phyloP scores from a whole-genome alignment of 1,140 invertebrate species.

The Drosophila asahinai region DNA sequence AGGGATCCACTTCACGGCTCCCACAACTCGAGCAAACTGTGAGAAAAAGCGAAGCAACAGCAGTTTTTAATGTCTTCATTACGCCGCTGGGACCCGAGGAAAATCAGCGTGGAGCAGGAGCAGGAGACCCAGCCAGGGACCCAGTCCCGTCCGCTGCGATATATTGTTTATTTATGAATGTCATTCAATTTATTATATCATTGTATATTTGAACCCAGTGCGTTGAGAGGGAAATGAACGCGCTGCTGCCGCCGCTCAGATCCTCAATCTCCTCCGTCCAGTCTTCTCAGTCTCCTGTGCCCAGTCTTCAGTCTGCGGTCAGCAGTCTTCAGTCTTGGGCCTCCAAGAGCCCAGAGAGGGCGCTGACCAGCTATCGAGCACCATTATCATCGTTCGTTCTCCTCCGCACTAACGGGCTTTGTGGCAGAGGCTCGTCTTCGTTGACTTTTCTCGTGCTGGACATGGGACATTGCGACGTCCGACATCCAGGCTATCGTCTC shows the following conservation, averaged over 20 bases:
- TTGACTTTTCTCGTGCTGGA: conserved; percentile 24
- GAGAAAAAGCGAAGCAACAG: conserved; percentile 27
- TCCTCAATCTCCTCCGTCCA: conserved; percentile 9
- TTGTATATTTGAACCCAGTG: conserved; percentile 74
- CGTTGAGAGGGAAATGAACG: conserved; percentile 82
- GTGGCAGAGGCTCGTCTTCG: conserved; percentile 62
- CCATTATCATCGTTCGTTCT: conserved; percentile 35
- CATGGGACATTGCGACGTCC: conserved; percentile 22
- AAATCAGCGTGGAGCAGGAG: background rate
- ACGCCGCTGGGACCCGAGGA: conserved; percentile 37
- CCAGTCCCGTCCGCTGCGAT: conserved; percentile 36
- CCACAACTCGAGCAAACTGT: conserved; percentile 39
- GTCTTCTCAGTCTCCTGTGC: conserved; percentile 19
- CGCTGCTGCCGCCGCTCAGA: conserved; percentile 54
- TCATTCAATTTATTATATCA: conserved; percentile 84
- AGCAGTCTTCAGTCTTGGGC: background rate
- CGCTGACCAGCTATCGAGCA: conserved; percentile 62
- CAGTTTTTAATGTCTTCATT: conserved; percentile 77
- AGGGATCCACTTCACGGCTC: conserved; percentile 30
- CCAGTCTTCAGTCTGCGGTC: background rate
- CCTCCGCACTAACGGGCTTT: conserved; percentile 65
- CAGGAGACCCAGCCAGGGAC: background rate
- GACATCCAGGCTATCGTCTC: conserved; percentile 37
- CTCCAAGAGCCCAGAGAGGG: conserved; percentile 46
- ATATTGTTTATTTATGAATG: conserved; percentile 84